phyloP scores from a whole-genome alignment of 2,113 vertebrate genomes.

The Mormoops blainvillei region DNA sequence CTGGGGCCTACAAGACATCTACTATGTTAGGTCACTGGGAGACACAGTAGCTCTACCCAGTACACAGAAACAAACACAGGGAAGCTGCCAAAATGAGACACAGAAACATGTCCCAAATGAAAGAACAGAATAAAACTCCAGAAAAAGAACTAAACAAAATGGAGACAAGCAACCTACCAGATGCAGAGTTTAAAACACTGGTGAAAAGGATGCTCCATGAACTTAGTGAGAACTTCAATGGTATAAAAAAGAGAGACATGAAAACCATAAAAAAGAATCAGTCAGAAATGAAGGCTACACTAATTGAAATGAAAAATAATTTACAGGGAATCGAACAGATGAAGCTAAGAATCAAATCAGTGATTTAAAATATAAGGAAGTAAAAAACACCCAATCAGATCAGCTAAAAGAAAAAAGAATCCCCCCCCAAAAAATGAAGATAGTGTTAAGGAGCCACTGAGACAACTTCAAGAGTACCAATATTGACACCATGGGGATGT shows the following conservation, averaged over 20 bases:
- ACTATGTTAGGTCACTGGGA: not conserved
- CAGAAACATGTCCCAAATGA: not conserved
- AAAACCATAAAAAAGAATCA: not conserved
- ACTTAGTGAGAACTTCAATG: not conserved
- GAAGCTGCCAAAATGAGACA: not conserved
- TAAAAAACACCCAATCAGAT: not conserved
- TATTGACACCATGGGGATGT: not conserved
- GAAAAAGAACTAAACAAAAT: not conserved
- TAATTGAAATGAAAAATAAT: not conserved
- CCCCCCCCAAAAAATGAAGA: not conserved
- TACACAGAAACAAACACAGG: not conserved
- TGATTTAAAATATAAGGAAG: not conserved
- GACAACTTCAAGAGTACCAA: not conserved
- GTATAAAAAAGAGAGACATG: not conserved
- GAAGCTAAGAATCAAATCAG: not conserved
- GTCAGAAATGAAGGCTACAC: not conserved
- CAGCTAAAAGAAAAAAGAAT: not conserved
- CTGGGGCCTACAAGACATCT: not conserved
- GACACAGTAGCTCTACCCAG: not conserved
- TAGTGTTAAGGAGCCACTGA: not conserved
- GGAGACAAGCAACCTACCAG: not conserved
- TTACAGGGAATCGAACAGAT: not conserved
- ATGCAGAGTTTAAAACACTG: not conserved
- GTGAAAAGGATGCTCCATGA: not conserved
- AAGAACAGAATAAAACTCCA: not conserved